Evolutionary conservation across 2,888 invertebrate genomes (phyloP).

Genomic region (Crocallis elinguaria): DNA sequence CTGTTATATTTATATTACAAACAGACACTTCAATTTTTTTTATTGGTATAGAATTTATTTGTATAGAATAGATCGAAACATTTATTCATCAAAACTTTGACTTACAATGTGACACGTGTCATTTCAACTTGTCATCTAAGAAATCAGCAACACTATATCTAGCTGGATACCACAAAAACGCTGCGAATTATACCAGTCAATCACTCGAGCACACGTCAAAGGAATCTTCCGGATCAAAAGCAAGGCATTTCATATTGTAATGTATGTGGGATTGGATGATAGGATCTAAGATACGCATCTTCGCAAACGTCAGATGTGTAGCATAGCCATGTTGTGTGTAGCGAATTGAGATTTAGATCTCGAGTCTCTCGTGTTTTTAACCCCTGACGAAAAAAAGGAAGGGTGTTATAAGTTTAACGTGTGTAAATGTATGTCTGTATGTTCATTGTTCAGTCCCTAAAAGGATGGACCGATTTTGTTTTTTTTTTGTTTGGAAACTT

Average conservation of each 20-base stretch:
- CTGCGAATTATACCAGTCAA: constrained; percentile 22
- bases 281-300: constrained; percentile 40
- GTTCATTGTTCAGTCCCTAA: too few species aligned
- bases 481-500: too few species aligned
- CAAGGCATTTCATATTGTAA: constrained; percentile 53
- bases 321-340: not conserved
- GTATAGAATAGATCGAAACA: not conserved
- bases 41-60: too few species aligned
- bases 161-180: constrained; percentile 1
- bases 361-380: too few species aligned
- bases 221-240: constrained; percentile 27
- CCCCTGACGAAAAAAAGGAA: not conserved
- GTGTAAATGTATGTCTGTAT: too few species aligned
- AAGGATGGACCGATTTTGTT: too few species aligned
- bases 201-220: constrained; percentile 32
- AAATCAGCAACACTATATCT: constrained; percentile 5
- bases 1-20: too few species aligned
- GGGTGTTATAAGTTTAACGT: too few species aligned
- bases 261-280: constrained; percentile 51
- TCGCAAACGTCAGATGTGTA: constrained; percentile 18
- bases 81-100: not conserved
- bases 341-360: not conserved
- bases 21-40: too few species aligned
- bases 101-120: constrained; percentile 6
- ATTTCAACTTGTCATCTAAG: constrained; percentile 6